Percentiles rank a stretch among this genome's conserved stretches.
These are phyloP conservation scores for Bufo bufo DNA, from an alignment of 2,113 vertebrate species.

Conservation along the genomic window DNA sequence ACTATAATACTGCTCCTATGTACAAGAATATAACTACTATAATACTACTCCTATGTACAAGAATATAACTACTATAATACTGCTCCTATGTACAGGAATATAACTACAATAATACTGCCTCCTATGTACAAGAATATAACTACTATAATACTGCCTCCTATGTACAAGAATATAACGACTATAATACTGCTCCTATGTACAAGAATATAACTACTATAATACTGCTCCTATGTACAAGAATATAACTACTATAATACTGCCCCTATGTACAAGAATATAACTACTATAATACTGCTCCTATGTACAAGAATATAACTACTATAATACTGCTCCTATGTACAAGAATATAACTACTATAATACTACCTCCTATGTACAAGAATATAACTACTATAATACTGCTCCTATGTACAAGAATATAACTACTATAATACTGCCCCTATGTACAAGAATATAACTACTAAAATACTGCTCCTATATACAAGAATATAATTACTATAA, in stretches of 20 bases:
- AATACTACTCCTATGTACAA: background rate
- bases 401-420: too few species aligned
- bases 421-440: too few species aligned
- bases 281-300: background rate
- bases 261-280: background rate
- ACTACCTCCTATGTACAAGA: background rate
- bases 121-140: background rate
- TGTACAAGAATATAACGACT: background rate
- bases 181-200: background rate
- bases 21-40: background rate
- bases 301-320: background rate
- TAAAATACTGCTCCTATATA: too few species aligned
- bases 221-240: background rate
- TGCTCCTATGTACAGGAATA: background rate
- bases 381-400: background rate
- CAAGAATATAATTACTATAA: too few species aligned
- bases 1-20: background rate
- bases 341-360: constrained; percentile 7
- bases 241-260: background rate
- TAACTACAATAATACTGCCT: background rate
- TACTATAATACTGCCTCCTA: background rate
- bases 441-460: too few species aligned
- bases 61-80: constrained; percentile 7
- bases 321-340: background rate
- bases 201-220: constrained; percentile 3